A percentile compares a stretch with the other conserved stretches of the same genome.
phyloP scores from a whole-genome alignment of 2,113 vertebrate species.

The Seriola dumerili region DNA sequence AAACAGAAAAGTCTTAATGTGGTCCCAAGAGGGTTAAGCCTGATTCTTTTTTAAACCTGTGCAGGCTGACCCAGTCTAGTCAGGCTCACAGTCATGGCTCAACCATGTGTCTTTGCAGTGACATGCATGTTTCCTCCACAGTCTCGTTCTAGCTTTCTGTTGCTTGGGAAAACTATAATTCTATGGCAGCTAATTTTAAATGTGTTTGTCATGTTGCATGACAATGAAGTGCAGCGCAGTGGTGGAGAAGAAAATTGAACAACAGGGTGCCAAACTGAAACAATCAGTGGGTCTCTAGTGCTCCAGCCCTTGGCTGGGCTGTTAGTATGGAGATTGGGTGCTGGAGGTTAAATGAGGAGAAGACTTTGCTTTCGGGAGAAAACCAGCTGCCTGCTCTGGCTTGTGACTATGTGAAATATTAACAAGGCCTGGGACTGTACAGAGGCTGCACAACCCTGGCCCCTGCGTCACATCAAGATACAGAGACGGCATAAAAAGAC shows the following conservation, averaged over 20 bases:
- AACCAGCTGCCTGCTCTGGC: constrained; percentile 58
- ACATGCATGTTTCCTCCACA: neutral
- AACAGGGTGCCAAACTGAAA: constrained; percentile 31
- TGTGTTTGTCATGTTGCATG: constrained; percentile 27
- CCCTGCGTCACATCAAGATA: constrained; percentile 41
- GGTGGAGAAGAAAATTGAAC: constrained; percentile 12
- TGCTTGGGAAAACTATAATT: constrained; percentile 8
- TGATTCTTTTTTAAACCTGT: neutral
- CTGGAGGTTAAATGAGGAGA: constrained; percentile 75
- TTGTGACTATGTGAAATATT: constrained; percentile 78
- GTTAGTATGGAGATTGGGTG: constrained; percentile 73
- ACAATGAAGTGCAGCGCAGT: neutral
- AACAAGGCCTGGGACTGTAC: constrained; percentile 67
- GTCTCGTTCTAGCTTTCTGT: neutral
- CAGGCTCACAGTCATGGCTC: neutral
- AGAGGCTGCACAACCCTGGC: constrained; percentile 42
- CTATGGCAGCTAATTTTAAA: constrained; percentile 16
- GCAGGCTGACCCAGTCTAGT: neutral
- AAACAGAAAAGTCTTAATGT: neutral
- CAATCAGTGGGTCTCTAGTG: constrained; percentile 48
- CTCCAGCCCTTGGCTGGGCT: constrained; percentile 38
- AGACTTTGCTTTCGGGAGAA: constrained; percentile 60
- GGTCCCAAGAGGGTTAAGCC: neutral
- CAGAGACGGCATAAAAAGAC: constrained; percentile 27
- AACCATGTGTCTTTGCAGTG: neutral